Evolutionary conservation across 2,797 vertebrate genomes (phyloP), one percentile per base, ranked within the genome.

Genomic region (Tympanoctomys barrerae): DNA sequence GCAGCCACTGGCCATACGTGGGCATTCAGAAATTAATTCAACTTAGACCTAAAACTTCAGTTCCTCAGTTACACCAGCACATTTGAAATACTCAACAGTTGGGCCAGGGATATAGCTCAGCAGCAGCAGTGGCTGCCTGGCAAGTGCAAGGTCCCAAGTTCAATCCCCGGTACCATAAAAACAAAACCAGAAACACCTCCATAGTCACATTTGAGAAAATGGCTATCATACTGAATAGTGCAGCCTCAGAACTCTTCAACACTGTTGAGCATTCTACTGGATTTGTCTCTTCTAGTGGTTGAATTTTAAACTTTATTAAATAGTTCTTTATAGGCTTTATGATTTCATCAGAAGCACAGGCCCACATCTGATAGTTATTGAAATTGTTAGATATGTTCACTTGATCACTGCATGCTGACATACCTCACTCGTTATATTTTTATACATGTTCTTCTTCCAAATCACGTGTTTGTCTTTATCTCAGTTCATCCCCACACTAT

Each of bases 381-480:
- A 90, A 94, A 94, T 84, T 85, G 87, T 59, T 87, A 81, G 86
- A 59, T 86, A 14, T 64, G 61, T 61, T 97, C 42, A 52, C n/a
- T 79, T 95, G n/a, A 94, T 54, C 94, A 88, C 93, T 54, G n/a
- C 7, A 77, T 52, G 75, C 71, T 89, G 86, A 59, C 64, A 87
- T n/a, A 68, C 21, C 14, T 84, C 70, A 87, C 31, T 94, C 39
- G 61, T 86, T 90, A 84, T 36, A 81, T 81, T 94, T 96, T 94
- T 92, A 94, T 94, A 86, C 16, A 83, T 42, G 73, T 81, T 88
- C 91, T 95, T 26, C 79, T 95, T 80, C 36, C 36, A 94, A 92
- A 90, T 66, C 54, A 85, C 79, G 33, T 90, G 95, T 97, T 89
- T 46, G 86, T 95, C 4, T 89, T 94, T 78, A 90, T 90, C 83